Evolutionary conservation across 1,140 invertebrate genomes (phyloP), one percentile per base, ranked within the genome.

Genomic region (Drosophila setifemur): DNA sequence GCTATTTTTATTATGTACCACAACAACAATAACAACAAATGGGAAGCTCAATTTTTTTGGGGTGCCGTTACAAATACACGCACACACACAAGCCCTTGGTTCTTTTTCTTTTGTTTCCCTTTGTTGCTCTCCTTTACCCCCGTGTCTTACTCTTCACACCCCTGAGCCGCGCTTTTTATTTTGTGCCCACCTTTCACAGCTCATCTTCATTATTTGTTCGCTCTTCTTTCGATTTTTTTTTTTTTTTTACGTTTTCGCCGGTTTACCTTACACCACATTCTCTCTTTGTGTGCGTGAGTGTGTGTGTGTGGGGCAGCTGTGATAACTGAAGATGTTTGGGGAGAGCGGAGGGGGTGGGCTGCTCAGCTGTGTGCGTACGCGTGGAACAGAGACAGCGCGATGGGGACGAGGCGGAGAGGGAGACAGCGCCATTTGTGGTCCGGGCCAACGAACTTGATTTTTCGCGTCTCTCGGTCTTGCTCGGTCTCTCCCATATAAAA

Each of bases 371-470:
- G 81, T 83, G 79, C 64, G 75, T 81, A 52, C 40, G 29, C 40
- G 39, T 61, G 72, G 43, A 68, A 61, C 44, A 45, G 64, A 48
- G 67, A 39, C 35, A 29, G 57, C 40, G 31, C 3, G 39, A 33
- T 12, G 47, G 31, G 42, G 29, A 44, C 29, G 35, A 40, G 31
- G 26, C 42, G 61, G 50, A 21, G 35, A 58, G 40, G 25, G 58
- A 70, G 77, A 61, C 52, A 53, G 57, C 47, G 66, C 39, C 73
- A 73, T 85, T 60, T 85, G 49, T 69, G 74, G 67, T 72, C 70
- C 73, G 76, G 86, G 86, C 86, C 86, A 89, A 89, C 86, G 86
- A 89, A 89, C 86, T 89, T 89, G 74, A 74, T 79, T 85, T 70
- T 83, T 83, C 70, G 64, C 78, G 45, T 81, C 57, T 60, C 35